Conservation (phyloP, 2,113 vertebrate genomes). For the Cebus imitator region DNA sequence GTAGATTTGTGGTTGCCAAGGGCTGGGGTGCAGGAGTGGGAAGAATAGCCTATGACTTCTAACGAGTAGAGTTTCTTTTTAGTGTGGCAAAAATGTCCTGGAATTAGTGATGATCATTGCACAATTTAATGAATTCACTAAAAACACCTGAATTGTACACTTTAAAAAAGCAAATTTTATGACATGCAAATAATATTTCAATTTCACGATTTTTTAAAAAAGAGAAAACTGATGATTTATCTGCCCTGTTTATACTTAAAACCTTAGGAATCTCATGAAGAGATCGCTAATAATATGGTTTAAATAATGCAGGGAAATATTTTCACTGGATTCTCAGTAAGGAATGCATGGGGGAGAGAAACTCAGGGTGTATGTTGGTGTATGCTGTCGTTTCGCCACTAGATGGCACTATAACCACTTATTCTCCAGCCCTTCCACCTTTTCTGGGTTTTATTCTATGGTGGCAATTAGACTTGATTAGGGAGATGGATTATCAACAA, state of each 20-base stretch:
- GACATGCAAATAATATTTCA: neutral
- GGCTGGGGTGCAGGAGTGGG: neutral
- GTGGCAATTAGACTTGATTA: neutral
- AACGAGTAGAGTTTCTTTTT: rapidly evolving
- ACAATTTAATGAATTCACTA: neutral
- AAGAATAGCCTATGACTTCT: too few species aligned
- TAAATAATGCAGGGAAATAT: neutral
- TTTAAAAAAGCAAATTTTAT: neutral
- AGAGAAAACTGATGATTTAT: neutral
- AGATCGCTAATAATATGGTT: neutral
- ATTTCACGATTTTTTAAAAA: neutral
- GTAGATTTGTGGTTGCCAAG: neutral
- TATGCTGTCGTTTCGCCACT: slow-evolving; percentile 59
- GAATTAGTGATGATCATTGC: too few species aligned
- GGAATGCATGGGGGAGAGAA: rapidly evolving
- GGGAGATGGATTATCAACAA: neutral
- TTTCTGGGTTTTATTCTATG: neutral
- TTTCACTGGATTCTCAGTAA: neutral
- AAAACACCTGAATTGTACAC: neutral
- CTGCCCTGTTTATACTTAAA: neutral
- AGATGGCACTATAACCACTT: slow-evolving; percentile 73
- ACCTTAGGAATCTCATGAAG: neutral
- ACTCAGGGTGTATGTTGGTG: neutral
- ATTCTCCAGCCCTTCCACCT: neutral
- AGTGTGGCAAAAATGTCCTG: neutral